These are phyloP conservation scores for Drosophila stalkeri DNA, from an alignment of 2,888 invertebrate species.

Conservation along the genomic window DNA sequence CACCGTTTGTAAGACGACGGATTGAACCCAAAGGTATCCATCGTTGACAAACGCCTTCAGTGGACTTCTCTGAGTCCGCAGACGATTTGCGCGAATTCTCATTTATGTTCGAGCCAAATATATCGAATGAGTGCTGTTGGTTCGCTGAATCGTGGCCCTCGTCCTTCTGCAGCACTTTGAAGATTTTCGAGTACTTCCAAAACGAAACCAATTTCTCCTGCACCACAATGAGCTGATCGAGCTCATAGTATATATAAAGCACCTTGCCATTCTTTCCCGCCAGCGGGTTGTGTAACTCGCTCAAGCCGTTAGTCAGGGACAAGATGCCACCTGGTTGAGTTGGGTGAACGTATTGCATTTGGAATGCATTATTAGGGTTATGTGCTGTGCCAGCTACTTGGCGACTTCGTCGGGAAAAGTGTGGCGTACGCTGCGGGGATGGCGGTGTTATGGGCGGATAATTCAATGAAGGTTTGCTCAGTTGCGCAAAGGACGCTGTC, in stretches of 20 bases:
- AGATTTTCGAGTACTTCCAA: slow-evolving; percentile 83
- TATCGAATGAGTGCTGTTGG: slow-evolving; percentile 9
- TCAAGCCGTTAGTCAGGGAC: slow-evolving; percentile 59
- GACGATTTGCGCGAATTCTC: slow-evolving; percentile 3
- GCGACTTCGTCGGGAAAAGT: slow-evolving; percentile 46
- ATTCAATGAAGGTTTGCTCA: slow-evolving; percentile 30
- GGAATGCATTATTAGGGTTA: background rate
- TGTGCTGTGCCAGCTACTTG: slow-evolving; percentile 33
- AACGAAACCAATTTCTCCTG: slow-evolving; percentile 82
- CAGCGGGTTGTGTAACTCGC: slow-evolving; percentile 79
- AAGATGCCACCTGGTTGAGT: slow-evolving; percentile 53
- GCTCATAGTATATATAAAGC: slow-evolving; percentile 81
- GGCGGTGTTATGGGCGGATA: slow-evolving; percentile 45
- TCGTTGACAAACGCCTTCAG: slow-evolving; percentile 32
- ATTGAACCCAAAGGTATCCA: slow-evolving; percentile 82
- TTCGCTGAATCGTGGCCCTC: background rate
- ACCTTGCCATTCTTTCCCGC: slow-evolving; percentile 78
- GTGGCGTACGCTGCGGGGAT: slow-evolving; percentile 22
- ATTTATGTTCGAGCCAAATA: slow-evolving; percentile 3
- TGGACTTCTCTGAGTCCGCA: slow-evolving; percentile 21
- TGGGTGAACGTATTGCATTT: background rate
- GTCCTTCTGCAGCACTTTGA: slow-evolving; percentile 70
- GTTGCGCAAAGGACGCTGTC: slow-evolving; percentile 10
- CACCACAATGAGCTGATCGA: slow-evolving; percentile 82
- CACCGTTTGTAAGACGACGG: slow-evolving; percentile 74